Conservation (phyloP, 1,140 invertebrate species). For the Trypoxylus dichotomus region DNA sequence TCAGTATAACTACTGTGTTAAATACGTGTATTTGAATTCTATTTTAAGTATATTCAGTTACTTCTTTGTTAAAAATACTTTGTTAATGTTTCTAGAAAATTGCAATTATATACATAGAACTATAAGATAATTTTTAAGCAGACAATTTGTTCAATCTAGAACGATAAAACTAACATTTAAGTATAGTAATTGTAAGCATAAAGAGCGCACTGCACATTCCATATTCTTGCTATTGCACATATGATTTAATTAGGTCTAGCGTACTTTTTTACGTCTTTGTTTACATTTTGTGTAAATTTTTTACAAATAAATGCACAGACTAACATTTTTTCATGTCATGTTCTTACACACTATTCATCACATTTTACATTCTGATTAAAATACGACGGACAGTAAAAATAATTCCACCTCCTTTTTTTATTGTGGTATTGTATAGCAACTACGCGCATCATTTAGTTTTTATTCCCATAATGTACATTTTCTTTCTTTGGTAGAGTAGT, state of each 20-base stretch:
- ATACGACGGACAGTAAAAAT: background rate
- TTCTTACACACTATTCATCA: background rate
- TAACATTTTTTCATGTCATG: background rate
- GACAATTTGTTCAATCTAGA: too few relatives aligned
- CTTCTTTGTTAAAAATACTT: too few relatives aligned
- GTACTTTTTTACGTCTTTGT: background rate
- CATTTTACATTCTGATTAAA: background rate
- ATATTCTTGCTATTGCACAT: background rate
- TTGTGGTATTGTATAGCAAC: background rate
- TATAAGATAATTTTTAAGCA: too few relatives aligned
- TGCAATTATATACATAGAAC: too few relatives aligned
- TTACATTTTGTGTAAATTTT: too few relatives aligned
- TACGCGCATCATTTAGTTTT: background rate
- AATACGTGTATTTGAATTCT: too few relatives aligned
- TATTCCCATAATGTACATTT: background rate
- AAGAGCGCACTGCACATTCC: background rate
- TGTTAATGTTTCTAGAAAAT: too few relatives aligned
- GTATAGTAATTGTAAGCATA: too few relatives aligned
- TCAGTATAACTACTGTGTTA: too few relatives aligned
- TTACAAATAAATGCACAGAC: slow-evolving; percentile 14
- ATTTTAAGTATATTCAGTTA: too few relatives aligned
- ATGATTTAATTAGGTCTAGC: background rate
- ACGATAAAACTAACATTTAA: too few relatives aligned
- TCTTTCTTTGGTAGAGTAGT: background rate
- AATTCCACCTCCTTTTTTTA: background rate